phyloP scores from a whole-genome alignment of 92 coral and sea anemone species.

The Hydrozoanthus gracilis region DNA sequence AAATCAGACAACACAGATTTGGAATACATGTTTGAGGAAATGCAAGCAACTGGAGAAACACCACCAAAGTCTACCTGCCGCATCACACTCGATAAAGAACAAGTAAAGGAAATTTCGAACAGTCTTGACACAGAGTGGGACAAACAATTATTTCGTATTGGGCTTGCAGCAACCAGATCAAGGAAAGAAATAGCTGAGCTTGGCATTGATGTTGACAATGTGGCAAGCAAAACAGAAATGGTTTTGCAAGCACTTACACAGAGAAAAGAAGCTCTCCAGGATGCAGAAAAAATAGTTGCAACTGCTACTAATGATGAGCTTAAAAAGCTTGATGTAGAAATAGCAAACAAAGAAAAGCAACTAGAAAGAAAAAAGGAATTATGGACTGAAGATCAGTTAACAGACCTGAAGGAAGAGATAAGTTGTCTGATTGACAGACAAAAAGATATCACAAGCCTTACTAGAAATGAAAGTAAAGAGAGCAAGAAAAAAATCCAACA shows the following conservation, averaged over 20 bases:
- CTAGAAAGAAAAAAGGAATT: constrained; percentile 36
- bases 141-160: constrained; percentile 36
- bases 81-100: constrained; percentile 43
- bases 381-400: constrained; percentile 39
- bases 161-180: constrained; percentile 44
- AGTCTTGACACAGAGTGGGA: constrained; percentile 47
- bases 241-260: constrained; percentile 38
- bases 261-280: constrained; percentile 25
- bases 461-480: constrained; percentile 13
- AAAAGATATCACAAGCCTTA: constrained; percentile 19
- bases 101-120: constrained; percentile 44
- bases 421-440: constrained; percentile 38
- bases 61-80: constrained; percentile 44
- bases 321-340: constrained; percentile 30
- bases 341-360: constrained; percentile 31
- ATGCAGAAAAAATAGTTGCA: constrained; percentile 37
- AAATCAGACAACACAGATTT: constrained; percentile 46
- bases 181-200: constrained; percentile 48
- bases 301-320: constrained; percentile 19
- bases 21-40: constrained; percentile 48
- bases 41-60: constrained; percentile 10
- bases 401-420: constrained; percentile 48
- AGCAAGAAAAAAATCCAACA: constrained; percentile 8
- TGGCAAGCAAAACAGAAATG: constrained; percentile 44
- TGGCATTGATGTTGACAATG: constrained; percentile 46